A percentile compares a stretch with the other conserved stretches of the same genome.
Conservation (phyloP, 2,797 vertebrate genomes). For the Hippocampus kuda region DNA sequence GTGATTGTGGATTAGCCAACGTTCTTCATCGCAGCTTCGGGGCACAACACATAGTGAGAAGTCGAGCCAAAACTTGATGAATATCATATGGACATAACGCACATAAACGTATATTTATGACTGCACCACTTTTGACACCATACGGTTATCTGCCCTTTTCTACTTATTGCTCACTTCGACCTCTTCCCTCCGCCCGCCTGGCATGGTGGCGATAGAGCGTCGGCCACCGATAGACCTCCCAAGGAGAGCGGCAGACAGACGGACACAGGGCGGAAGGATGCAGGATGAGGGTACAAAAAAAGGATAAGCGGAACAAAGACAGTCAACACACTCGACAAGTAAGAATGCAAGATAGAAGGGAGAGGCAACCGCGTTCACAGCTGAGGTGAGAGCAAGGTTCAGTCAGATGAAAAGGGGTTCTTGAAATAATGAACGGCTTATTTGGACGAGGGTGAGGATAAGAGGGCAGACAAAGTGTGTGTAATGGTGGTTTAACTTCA, state of each 20-base stretch:
- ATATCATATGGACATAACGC: not conserved
- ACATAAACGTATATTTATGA: not conserved
- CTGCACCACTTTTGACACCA: not conserved
- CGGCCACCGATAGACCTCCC: conserved; percentile 28
- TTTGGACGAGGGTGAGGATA: conserved; percentile 26
- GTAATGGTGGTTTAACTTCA: conserved; percentile 40
- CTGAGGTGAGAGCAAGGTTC: conserved; percentile 24
- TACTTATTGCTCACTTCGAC: conserved; percentile 17
- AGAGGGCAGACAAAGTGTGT: conserved; percentile 21
- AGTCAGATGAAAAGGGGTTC: conserved; percentile 21
- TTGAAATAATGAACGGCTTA: conserved; percentile 17
- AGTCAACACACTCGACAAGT: conserved; percentile 21
- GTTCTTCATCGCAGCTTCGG: too few species aligned
- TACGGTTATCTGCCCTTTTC: not conserved
- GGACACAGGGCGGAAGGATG: conserved; percentile 42
- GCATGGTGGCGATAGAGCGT: conserved; percentile 24
- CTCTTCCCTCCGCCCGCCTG: conserved; percentile 20
- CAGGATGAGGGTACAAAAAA: conserved; percentile 27
- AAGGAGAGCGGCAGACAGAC: conserved; percentile 26
- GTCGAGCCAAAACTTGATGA: too few species aligned
- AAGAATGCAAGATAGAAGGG: conserved; percentile 25
- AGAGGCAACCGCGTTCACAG: conserved; percentile 10
- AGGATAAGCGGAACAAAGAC: conserved; percentile 21
- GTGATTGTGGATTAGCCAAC: too few species aligned
- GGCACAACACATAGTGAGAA: too few species aligned